A percentile compares a stretch with the other conserved stretches of the same genome.
These are phyloP conservation scores for Operophtera brumata DNA, from an alignment of 2,888 invertebrate genomes.

Conservation along the genomic window DNA sequence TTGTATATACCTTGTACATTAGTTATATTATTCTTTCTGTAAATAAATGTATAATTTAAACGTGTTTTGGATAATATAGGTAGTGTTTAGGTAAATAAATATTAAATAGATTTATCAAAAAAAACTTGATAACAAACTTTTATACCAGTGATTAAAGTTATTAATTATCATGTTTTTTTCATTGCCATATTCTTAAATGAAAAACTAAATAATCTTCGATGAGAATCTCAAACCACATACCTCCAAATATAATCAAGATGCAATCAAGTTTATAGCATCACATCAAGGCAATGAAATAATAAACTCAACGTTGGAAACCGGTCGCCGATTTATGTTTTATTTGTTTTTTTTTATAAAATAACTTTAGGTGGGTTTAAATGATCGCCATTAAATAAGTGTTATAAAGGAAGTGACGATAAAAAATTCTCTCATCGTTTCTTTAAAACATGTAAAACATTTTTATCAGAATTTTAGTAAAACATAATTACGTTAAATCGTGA, in stretches of 20 bases:
- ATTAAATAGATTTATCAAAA: too few species aligned
- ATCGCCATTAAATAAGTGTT: conserved; percentile 14
- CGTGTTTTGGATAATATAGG: too few species aligned
- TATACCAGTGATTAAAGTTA: too few species aligned
- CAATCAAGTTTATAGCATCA: conserved; percentile 40
- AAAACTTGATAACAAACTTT: too few species aligned
- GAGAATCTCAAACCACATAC: not conserved
- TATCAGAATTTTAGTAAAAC: not conserved
- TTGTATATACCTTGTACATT: too few species aligned
- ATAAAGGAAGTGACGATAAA: conserved; percentile 19
- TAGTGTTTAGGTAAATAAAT: too few species aligned
- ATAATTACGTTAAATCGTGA: conserved; percentile 6
- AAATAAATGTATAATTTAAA: too few species aligned
- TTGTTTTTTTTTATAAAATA: conserved; percentile 10
- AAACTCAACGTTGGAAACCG: conserved; percentile 23
- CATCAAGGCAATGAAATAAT: conserved; percentile 26
- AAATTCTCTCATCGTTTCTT: not conserved
- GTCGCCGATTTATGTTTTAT: conserved; percentile 16
- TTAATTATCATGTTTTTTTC: too few species aligned
- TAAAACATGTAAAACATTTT: not conserved
- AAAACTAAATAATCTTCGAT: too few species aligned
- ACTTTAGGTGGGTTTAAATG: conserved; percentile 14
- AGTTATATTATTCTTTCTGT: too few species aligned
- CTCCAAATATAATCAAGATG: conserved; percentile 33
- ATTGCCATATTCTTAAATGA: too few species aligned